Percentiles rank a stretch among this genome's conserved stretches.
phyloP scores from a whole-genome alignment of 2,797 vertebrate species.

The Percopsis omiscomaycus region DNA sequence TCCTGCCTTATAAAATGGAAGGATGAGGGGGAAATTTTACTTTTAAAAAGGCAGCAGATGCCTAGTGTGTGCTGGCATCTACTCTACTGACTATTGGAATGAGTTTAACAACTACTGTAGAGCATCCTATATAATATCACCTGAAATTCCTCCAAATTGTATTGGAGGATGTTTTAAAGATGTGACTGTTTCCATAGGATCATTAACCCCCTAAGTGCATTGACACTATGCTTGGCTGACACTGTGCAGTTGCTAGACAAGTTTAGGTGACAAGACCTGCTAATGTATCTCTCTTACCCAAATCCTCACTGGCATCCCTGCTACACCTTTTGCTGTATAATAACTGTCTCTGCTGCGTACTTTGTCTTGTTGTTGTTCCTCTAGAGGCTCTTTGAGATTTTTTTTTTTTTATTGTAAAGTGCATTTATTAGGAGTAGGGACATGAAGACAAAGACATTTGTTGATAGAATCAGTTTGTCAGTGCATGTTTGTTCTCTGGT shows the following conservation, averaged over 20 bases:
- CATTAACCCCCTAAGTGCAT: slow-evolving; percentile 80
- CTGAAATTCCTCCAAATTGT: slow-evolving; percentile 74
- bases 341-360: slow-evolving; percentile 82
- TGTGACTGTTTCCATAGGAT: slow-evolving; percentile 79
- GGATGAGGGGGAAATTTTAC: slow-evolving; percentile 55
- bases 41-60: slow-evolving; percentile 42
- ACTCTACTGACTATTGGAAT: slow-evolving; percentile 72
- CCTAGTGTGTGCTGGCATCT: slow-evolving; percentile 69
- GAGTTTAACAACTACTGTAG: slow-evolving; percentile 79
- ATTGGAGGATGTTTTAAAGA: slow-evolving; percentile 74
- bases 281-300: slow-evolving; percentile 74
- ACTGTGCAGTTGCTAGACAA: slow-evolving; percentile 80
- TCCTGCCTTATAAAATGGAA: slow-evolving; percentile 55
- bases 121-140: slow-evolving; percentile 69
- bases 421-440: slow-evolving; percentile 81
- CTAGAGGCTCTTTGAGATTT: slow-evolving; percentile 78
- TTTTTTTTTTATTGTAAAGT: slow-evolving; percentile 75
- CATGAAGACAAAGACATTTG: slow-evolving; percentile 73
- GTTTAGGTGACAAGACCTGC: slow-evolving; percentile 80
- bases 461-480: slow-evolving; percentile 75
- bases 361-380: slow-evolving; percentile 82
- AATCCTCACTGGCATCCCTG: slow-evolving; percentile 70
- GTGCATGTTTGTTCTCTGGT: slow-evolving; percentile 83
- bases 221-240: slow-evolving; percentile 80
- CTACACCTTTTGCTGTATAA: slow-evolving; percentile 79